Evolutionary conservation across 2,797 vertebrate genomes (phyloP).

Genomic region (Champsocephalus esox): DNA sequence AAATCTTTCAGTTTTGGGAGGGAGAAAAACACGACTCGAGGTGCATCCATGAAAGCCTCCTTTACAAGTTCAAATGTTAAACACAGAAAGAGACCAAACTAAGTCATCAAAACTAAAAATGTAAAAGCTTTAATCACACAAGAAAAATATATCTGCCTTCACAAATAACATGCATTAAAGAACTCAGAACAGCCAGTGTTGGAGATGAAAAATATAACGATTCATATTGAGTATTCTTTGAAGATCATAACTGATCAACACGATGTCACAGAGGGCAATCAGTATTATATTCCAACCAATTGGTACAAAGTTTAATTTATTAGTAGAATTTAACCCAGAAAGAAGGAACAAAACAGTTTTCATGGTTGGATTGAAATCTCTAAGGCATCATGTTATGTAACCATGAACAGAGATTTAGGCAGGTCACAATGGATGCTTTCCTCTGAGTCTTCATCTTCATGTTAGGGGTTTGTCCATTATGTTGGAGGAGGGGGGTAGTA

Average conservation of each 20-base stretch:
- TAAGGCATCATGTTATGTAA: conserved; percentile 41
- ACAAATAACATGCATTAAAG: conserved; percentile 75
- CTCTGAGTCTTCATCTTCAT: conserved; percentile 51
- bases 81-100: conserved; percentile 71
- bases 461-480: conserved; percentile 79
- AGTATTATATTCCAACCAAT: conserved; percentile 32
- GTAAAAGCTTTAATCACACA: conserved; percentile 53
- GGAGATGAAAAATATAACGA: conserved; percentile 54
- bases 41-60: conserved; percentile 48
- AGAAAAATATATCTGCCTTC: conserved; percentile 56
- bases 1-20: conserved; percentile 70
- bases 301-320: conserved; percentile 47
- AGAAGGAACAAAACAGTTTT: conserved; percentile 30
- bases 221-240: conserved; percentile 23
- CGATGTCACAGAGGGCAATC: conserved; percentile 37
- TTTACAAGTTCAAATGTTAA: conserved; percentile 64
- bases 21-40: conserved; percentile 54
- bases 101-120: conserved; percentile 68
- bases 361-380: conserved; percentile 46
- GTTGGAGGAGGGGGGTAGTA: conserved; percentile 97
- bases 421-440: conserved; percentile 59
- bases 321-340: conserved; percentile 44
- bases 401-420: conserved; percentile 40
- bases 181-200: conserved; percentile 57
- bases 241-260: conserved; percentile 50